These are phyloP conservation scores for Andrena trimmerana DNA, from an alignment of 2,888 invertebrate species.

Conservation along the genomic window DNA sequence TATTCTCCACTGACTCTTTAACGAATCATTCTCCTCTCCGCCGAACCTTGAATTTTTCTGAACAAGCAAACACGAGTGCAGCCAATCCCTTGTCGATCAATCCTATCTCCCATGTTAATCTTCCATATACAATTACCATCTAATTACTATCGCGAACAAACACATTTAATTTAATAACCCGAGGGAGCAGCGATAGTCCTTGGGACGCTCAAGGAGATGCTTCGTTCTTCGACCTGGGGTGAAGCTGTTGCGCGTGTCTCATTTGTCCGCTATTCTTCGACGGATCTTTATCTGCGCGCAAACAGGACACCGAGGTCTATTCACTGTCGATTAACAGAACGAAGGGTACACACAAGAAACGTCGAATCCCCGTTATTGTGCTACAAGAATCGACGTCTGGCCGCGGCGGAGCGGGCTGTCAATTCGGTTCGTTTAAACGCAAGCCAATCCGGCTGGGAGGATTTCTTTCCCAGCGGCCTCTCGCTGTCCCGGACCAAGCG, in stretches of 20 bases:
- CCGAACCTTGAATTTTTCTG: no score
- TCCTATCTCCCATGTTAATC: not conserved
- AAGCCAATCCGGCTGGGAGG: conserved; percentile 21
- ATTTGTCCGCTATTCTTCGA: not conserved
- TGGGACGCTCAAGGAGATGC: not conserved
- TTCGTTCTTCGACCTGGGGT: not conserved
- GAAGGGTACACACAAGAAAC: not conserved
- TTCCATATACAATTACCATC: not conserved
- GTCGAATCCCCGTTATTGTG: conserved; percentile 13
- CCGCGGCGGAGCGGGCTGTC: conserved; percentile 15
- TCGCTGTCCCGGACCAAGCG: not conserved
- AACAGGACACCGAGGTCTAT: not conserved
- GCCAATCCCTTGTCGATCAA: no score
- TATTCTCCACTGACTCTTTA: no score
- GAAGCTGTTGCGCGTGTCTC: conserved; percentile 17
- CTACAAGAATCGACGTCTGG: not conserved
- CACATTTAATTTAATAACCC: not conserved
- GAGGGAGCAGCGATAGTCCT: not conserved
- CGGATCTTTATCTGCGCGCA: not conserved
- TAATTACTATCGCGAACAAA: not conserved
- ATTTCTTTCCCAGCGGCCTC: conserved; percentile 9
- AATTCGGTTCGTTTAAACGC: conserved; percentile 35
- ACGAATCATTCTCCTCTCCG: no score
- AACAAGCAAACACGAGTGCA: no score
- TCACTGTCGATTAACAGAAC: conserved; percentile 3